Evolutionary conservation across 1,140 invertebrate genomes (phyloP), one percentile per base, ranked within the genome.

Genomic region (Drosophila varians): DNA sequence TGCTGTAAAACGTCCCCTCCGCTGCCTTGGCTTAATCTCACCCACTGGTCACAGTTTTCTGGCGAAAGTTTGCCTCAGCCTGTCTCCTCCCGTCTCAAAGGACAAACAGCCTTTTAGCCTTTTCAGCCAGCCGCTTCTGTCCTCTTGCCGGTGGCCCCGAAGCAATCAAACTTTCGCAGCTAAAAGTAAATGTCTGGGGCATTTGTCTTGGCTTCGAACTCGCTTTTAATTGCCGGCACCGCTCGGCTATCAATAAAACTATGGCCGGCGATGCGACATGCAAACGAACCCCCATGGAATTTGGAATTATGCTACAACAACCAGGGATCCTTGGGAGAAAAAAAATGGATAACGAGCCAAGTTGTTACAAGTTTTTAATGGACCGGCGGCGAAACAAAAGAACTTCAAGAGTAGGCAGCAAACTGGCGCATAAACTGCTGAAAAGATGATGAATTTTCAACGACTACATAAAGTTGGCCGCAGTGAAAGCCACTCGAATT

Each of bases 301-400:
- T 65, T 87, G 68, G 65, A 87, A 83, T 87, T 77, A 77, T 77
- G 51, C 72, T 47, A 43, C 61, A 31, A n/a, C 64, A 40, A 14
- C 8, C 7, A 31, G 38, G 14, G 11, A 23, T 18, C 14, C 40
- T 55, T 40, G 16, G 6, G 0, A 12, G 4, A 34, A 38, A 12
- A 38, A 73, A 75, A 84, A 58, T 56, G 76, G 72, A 76, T 84
- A 86, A 84, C 80, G 77, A 84, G 82, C 61, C 80, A 86, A 84
- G 65, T 84, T 84, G 82, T 53, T 73, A 90, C 87, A 90, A 90
- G 83, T 90, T 90, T 90, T 90, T 90, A 90, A 90, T 90, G 71
- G 87, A 90, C 68, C 36, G 26, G 36, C 48, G 23, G 46, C 56
- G 69, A 70, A 57, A 60, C 53, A 77, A 75, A 31, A 62, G 57